Base-by-base conservation (phyloP, 2,797 vertebrate genomes). In the Sternotherus odoratus region DNA sequence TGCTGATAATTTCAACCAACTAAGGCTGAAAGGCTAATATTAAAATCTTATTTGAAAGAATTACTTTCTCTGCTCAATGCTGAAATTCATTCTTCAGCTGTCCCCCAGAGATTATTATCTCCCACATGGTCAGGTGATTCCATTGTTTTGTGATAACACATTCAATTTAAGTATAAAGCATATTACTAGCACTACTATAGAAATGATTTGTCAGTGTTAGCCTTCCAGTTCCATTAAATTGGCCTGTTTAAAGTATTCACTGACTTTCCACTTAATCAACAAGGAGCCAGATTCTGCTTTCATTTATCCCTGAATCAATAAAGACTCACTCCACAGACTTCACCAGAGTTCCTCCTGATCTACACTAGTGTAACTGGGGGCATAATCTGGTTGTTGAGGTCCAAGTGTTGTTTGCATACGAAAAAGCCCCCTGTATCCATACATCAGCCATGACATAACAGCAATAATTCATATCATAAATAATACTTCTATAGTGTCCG, bases 131-230 rank as follows among this genome's bases (percentile, higher is more conserved):
- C 69, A 91, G 86, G 50, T 43, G 5, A 30, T 85, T 94, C 53
- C 15, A 87, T 60, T 89, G 21, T 85, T 97, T 78, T 51, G 63
- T 56, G 54, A 82, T 83, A 57, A 82, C 63, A 86, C n/a, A 10
- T 91, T 95, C 84, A 11, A 93, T 92, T 88, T 88, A 91, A 83
- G 60, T 72, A 48, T 83, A 89, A 95, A 92, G 28, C 50, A 12
- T 85, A 87, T 88, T 89, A 79, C 21, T 72, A 88, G 28, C 12
- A 87, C 36, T 80, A 92, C 91, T 81, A 89, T 28, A 92, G 87
- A 95, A 95, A 94, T 83, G 28, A 93, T 63, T 88, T 95, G 50
- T 89, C 91, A 85, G 46, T 1, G 1, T 89, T 91, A 95, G 39
- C 6, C 30, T 93, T 24, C 19, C 46, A 79, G 28, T 89, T 89